Conservation (phyloP, 1,140 invertebrate species). For the Oryzaephilus surinamensis region DNA sequence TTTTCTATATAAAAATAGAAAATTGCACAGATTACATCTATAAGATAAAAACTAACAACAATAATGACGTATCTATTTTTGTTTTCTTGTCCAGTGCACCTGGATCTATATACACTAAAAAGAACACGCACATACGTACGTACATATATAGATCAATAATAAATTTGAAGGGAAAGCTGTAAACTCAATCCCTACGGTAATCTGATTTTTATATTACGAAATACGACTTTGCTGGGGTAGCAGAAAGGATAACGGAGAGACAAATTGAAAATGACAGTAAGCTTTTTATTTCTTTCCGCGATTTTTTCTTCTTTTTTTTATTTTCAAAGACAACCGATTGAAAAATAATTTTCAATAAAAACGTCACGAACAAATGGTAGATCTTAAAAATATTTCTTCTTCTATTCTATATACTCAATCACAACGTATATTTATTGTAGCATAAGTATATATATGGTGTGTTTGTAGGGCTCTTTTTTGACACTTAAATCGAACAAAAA, state of each 20-base stretch:
- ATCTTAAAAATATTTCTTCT: slow-evolving; percentile 18
- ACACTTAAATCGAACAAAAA: no score
- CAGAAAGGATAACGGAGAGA: slow-evolving; percentile 13
- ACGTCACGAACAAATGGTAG: slow-evolving; percentile 21
- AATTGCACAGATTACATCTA: no score
- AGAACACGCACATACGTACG: no score
- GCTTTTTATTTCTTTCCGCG: slow-evolving; percentile 20
- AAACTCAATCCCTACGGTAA: slow-evolving; percentile 12
- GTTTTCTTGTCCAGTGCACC: no score
- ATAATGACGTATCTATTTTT: no score
- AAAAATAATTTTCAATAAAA: slow-evolving; percentile 28
- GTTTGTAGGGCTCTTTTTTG: no score
- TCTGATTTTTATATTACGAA: slow-evolving; percentile 20
- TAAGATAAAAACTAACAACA: no score
- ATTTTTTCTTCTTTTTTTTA: slow-evolving; percentile 14
- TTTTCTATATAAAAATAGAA: no score
- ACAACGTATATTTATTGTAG: no score
- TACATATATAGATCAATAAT: slow-evolving; percentile 12
- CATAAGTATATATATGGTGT: no score
- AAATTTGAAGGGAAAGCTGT: slow-evolving; percentile 7
- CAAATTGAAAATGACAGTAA: slow-evolving; percentile 25
- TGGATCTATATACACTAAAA: slow-evolving; percentile 4
- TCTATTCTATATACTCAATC: slow-evolving; percentile 15
- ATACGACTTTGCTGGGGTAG: slow-evolving; percentile 8
- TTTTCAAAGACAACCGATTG: slow-evolving; percentile 13